Evolutionary conservation across 2,113 vertebrate genomes (phyloP), one percentile per base, ranked within the genome.

Genomic region (Gadus macrocephalus): DNA sequence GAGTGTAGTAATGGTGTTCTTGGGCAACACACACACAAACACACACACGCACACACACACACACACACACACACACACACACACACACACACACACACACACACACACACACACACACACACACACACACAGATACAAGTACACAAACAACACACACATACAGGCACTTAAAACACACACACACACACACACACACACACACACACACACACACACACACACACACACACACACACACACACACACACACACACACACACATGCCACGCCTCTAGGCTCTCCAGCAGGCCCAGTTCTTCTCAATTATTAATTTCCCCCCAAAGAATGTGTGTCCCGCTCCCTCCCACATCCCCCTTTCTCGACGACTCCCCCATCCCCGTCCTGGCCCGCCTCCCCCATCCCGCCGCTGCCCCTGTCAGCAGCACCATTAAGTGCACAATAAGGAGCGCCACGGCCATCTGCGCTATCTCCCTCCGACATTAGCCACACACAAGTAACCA

Each of bases 361-460:
- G 67, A 49, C 68, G 67, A 49, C 68, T 42, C 19, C 31, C 22
- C 61, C 35, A 15, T 35, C n/a, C 42, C 17, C 58, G 2, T 17
- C 17, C 55, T 3, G 2, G 11, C 15, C 55, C 17, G 15, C 55
- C 2, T 58, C 55, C 55, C 15, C 6, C 3, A 17, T 14, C 17
- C n/a, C 55, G 1, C n/a, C 9, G 42, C 9, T 7, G 6, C 55
- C 55, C 55, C n/a, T n/a, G n/a, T 58, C 55, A 67, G 69, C 61
- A 71, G 38, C 64, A 66, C 27, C 38, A 35, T 71, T 71, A 58
- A 75, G 53, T 68, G 70, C 8, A 70, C 73, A 71, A 72, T 69
- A 64, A 78, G 71, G n/a, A 49, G 19, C 31, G 14, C 20, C 25
- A 76, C 66, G 66, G 42, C 58, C 73, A 60, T 64, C 76, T 75